phyloP scores from a whole-genome alignment of 2,888 invertebrate genomes.

The Teleiodes luculella region DNA sequence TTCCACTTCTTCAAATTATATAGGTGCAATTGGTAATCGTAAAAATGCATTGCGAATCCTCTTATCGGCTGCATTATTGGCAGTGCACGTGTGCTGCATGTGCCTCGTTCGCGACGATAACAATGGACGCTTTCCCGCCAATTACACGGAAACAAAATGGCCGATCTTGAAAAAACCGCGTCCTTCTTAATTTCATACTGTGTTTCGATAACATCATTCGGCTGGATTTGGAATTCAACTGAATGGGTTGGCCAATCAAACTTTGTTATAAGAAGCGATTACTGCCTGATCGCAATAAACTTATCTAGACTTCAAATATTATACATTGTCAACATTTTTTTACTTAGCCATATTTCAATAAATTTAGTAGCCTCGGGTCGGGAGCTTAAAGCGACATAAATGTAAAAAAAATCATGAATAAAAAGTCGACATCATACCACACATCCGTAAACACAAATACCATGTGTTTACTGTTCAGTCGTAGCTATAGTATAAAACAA shows the following conservation, averaged over 20 bases:
- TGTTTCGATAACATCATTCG: background rate
- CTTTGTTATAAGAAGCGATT: too few relatives aligned
- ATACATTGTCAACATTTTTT: too few relatives aligned
- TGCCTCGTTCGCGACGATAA: slow-evolving; percentile 5
- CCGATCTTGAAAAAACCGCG: background rate
- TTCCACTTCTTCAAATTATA: too few relatives aligned
- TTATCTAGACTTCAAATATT: too few relatives aligned
- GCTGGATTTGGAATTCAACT: background rate
- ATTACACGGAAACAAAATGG: background rate
- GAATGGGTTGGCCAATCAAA: background rate
- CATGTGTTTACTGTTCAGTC: too few relatives aligned
- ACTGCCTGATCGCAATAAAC: too few relatives aligned
- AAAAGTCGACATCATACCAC: too few relatives aligned
- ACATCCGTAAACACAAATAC: too few relatives aligned
- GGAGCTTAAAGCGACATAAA: too few relatives aligned
- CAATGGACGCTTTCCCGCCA: slow-evolving; percentile 1
- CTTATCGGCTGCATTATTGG: background rate
- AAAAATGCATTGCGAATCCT: slow-evolving; percentile 5
- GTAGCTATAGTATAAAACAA: background rate
- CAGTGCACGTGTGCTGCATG: background rate
- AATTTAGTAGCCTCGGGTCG: too few relatives aligned
- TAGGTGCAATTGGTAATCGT: background rate
- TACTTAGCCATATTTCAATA: too few relatives aligned
- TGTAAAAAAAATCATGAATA: too few relatives aligned
- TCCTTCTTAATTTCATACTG: background rate